phyloP scores from a whole-genome alignment of 2,113 vertebrate genomes.

The Daboia siamensis region DNA sequence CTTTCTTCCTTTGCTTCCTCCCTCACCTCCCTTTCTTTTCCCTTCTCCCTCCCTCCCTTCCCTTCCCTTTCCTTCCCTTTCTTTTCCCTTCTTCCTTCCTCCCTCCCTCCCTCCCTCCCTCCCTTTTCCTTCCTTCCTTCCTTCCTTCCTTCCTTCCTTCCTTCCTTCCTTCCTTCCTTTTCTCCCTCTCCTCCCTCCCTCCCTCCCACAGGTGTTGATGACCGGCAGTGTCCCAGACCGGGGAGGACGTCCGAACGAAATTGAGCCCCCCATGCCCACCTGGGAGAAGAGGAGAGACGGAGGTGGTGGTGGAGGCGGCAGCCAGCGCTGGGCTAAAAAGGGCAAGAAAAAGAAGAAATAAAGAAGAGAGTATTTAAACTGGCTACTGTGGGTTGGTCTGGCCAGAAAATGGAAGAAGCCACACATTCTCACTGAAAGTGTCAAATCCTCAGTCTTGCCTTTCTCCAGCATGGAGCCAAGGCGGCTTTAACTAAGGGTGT shows the following conservation, averaged over 20 bases:
- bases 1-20: too few relatives aligned
- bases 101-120: too few relatives aligned
- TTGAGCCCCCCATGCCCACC: slow-evolving; percentile 82
- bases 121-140: too few relatives aligned
- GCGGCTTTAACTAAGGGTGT: not conserved
- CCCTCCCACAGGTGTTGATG: slow-evolving; percentile 74
- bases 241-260: slow-evolving; percentile 82
- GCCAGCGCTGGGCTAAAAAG: slow-evolving; percentile 40
- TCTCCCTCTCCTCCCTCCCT: not conserved
- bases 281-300: slow-evolving; percentile 73
- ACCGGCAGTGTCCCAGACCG: slow-evolving; percentile 79
- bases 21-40: too few relatives aligned
- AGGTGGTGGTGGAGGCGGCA: slow-evolving; percentile 12
- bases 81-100: too few relatives aligned
- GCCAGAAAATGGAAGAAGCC: not conserved
- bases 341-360: slow-evolving; percentile 64
- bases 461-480: not conserved
- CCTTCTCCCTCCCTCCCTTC: too few relatives aligned
- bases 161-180: too few relatives aligned
- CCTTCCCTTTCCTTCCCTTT: too few relatives aligned
- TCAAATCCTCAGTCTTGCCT: not conserved
- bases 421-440: not conserved
- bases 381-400: not conserved
- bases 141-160: too few relatives aligned
- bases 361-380: not conserved